These are phyloP conservation scores for Labia minor DNA, from an alignment of 2,888 invertebrate genomes.

Conservation along the genomic window DNA sequence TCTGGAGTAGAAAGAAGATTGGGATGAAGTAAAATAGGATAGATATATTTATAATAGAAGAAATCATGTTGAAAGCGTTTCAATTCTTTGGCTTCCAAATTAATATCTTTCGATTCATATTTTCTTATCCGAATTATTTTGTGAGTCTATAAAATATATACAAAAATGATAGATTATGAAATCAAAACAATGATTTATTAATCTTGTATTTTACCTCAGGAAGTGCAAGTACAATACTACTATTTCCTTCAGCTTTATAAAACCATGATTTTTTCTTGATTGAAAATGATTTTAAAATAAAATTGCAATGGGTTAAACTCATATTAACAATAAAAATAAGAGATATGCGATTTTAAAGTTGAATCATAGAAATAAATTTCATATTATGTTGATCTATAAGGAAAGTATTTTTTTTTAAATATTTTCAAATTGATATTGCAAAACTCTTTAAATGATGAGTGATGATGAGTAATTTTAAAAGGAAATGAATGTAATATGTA, in stretches of 20 bases:
- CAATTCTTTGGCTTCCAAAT: background rate
- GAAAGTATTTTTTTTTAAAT: too few species aligned
- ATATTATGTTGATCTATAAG: too few species aligned
- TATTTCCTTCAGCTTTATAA: background rate
- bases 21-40: background rate
- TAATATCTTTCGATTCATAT: background rate
- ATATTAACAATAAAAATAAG: too few species aligned
- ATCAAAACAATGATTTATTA: background rate
- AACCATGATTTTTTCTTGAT: background rate
- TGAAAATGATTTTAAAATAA: background rate
- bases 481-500: too few species aligned
- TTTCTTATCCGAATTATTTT: background rate
- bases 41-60: background rate
- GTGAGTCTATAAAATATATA: background rate
- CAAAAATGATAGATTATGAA: background rate
- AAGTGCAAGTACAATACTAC: background rate
- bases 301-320: too few species aligned
- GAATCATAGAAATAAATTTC: too few species aligned
- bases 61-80: background rate
- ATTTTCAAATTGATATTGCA: too few species aligned
- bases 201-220: too few species aligned
- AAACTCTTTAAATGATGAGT: too few species aligned
- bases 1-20: background rate
- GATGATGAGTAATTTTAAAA: too few species aligned
- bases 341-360: too few species aligned